Evolutionary conservation across 2,888 invertebrate species (phyloP).

Genomic region (Machimus atricapillus): DNA sequence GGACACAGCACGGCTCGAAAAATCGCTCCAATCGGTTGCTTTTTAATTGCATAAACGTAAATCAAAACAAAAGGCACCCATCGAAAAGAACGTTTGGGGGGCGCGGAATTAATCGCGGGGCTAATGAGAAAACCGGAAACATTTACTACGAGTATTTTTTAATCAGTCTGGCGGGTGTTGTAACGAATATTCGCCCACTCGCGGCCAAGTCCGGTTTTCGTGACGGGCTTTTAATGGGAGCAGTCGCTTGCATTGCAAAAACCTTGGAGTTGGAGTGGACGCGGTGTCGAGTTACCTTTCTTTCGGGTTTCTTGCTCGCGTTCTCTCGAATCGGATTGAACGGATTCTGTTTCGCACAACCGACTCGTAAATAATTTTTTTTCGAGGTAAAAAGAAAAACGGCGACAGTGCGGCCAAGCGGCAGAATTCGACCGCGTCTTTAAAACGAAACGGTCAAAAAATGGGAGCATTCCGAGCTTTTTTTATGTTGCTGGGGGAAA

Average conservation of each 20-base stretch:
- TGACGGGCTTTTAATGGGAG: neutral
- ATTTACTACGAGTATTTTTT: neutral
- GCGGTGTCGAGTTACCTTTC: neutral
- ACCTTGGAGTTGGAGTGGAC: neutral
- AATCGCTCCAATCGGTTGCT: neutral
- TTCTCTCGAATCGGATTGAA: neutral
- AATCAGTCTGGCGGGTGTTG: neutral
- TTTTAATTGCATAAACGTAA: neutral
- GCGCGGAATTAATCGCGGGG: neutral
- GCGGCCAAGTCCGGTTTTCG: neutral
- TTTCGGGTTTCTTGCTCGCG: neutral
- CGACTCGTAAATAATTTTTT: neutral
- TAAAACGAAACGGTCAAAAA: neutral
- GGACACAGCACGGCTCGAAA: neutral
- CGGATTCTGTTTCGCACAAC: neutral
- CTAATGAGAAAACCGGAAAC: neutral
- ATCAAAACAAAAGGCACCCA: neutral
- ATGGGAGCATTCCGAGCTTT: neutral
- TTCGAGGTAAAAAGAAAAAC: neutral
- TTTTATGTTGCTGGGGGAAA: neutral
- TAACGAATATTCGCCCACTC: neutral
- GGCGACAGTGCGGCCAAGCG: neutral
- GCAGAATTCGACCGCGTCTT: neutral
- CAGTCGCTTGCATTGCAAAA: neutral
- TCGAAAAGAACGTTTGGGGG: neutral